These are phyloP conservation scores for Aricia agestis DNA, from an alignment of 1,140 invertebrate genomes.

Conservation along the genomic window DNA sequence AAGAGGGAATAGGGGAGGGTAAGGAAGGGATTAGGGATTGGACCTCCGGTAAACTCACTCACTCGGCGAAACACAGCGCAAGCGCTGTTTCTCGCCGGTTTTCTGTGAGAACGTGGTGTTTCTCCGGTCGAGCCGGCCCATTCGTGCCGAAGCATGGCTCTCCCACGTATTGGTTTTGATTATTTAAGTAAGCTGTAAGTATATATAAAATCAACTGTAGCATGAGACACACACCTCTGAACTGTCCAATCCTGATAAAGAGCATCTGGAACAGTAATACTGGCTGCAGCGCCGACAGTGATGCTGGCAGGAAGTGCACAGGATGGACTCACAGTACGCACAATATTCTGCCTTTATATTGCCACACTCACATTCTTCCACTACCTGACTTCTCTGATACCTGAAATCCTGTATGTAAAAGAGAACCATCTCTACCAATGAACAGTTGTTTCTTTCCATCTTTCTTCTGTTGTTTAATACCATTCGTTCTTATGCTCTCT, in stretches of 20 bases:
- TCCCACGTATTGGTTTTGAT: no score
- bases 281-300: constrained; percentile 36
- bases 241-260: constrained; percentile 38
- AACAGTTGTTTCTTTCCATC: constrained; percentile 57
- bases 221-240: no score
- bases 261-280: constrained; percentile 43
- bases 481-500: constrained; percentile 23
- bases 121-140: no score
- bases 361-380: constrained; percentile 40
- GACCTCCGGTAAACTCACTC: no score
- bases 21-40: no score
- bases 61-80: no score
- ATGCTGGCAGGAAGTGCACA: constrained; percentile 43
- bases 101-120: no score
- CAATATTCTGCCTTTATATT: constrained; percentile 33
- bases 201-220: no score
- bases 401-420: constrained; percentile 43
- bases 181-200: no score
- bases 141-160: no score
- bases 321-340: constrained; percentile 45
- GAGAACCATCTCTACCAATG: constrained; percentile 49
- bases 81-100: no score
- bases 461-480: constrained; percentile 28
- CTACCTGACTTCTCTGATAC: constrained; percentile 32
- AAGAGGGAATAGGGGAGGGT: no score